Evolutionary conservation across 2,797 vertebrate genomes (phyloP).

Genomic region (Momotus momota): DNA sequence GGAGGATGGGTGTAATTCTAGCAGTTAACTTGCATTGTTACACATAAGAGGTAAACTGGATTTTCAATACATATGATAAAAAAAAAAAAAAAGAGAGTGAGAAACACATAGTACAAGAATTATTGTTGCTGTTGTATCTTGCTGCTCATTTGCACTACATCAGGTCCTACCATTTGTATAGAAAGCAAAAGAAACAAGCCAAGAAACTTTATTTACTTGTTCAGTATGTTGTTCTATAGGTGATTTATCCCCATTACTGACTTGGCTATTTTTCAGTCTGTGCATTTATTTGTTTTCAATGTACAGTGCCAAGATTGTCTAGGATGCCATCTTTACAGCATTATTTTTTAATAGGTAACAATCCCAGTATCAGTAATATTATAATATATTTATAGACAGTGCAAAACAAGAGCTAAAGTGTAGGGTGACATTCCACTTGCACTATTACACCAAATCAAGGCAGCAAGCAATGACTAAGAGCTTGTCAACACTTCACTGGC

Average conservation of each 20-base stretch:
- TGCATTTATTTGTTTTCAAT: conserved; percentile 57
- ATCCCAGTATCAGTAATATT: conserved; percentile 21
- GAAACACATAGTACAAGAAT: not conserved
- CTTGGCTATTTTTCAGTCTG: conserved; percentile 59
- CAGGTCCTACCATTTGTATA: not conserved
- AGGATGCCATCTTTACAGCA: conserved; percentile 46
- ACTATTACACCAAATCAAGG: conserved; percentile 27
- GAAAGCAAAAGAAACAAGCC: conserved; percentile 33
- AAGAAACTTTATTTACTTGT: conserved; percentile 24
- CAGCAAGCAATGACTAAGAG: conserved; percentile 47
- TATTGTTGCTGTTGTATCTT: conserved; percentile 18
- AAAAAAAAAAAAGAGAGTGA: not conserved
- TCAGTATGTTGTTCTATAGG: conserved; percentile 8
- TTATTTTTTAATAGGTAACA: conserved; percentile 60
- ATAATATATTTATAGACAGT: conserved; percentile 29
- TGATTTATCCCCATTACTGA: conserved; percentile 50
- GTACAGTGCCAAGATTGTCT: conserved; percentile 25
- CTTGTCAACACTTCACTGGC: conserved; percentile 27
- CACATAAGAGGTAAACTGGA: not conserved
- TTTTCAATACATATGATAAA: not conserved
- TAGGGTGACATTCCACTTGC: conserved; percentile 4
- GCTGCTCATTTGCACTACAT: conserved; percentile 19
- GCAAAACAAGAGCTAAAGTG: conserved; percentile 24
- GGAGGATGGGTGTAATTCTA: not conserved
- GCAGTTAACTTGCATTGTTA: not conserved